phyloP scores from a whole-genome alignment of 1,140 invertebrate genomes.

The Lasaia peninsularis region DNA sequence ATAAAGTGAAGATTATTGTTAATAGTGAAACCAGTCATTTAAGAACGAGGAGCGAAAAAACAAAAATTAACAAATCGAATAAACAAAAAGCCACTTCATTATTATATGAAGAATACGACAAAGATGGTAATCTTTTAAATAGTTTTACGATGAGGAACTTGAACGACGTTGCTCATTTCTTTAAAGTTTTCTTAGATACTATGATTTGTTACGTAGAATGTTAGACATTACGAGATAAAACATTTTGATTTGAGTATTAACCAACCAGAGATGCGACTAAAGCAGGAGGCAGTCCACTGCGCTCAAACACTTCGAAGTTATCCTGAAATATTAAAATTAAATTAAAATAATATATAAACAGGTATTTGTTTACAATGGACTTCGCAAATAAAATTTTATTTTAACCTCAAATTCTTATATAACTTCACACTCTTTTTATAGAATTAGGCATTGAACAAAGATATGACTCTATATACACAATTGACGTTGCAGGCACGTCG shows the following conservation, averaged over 20 bases:
- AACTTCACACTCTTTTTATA: no score
- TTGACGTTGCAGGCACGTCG: no score
- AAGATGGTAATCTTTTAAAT: constrained; percentile 32
- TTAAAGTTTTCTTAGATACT: constrained; percentile 38
- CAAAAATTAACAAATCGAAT: not conserved
- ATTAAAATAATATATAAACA: not conserved
- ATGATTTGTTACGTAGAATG: constrained; percentile 40
- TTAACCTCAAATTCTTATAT: no score
- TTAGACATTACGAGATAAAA: not conserved
- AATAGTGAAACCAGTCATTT: not conserved
- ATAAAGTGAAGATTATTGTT: not conserved
- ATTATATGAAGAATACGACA: constrained; percentile 40
- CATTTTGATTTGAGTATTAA: not conserved
- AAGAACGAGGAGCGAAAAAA: not conserved
- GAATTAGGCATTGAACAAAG: no score
- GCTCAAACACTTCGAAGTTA: not conserved
- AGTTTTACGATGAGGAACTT: constrained; percentile 40
- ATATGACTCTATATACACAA: no score
- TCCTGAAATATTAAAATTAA: not conserved
- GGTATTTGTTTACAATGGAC: no score
- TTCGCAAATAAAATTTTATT: no score
- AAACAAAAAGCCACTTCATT: constrained; percentile 31
- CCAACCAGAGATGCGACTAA: not conserved
- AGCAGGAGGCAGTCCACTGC: not conserved
- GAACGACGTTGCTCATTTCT: constrained; percentile 42